Evolutionary conservation across 1,140 invertebrate genomes (phyloP).

Genomic region (Macrosteles quadrilineatus): DNA sequence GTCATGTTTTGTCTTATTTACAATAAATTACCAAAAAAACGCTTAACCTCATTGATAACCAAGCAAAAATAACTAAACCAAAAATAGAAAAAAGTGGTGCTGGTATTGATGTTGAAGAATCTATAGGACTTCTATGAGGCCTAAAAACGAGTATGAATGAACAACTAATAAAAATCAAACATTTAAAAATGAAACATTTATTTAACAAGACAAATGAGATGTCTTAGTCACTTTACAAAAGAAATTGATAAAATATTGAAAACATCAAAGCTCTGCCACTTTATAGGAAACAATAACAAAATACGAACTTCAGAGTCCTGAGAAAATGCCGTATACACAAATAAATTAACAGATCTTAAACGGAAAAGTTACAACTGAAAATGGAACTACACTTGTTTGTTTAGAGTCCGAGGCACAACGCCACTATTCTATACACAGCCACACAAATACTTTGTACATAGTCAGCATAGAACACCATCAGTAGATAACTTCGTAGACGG

Average conservation of each 20-base stretch:
- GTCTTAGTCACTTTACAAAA: slow-evolving; percentile 9
- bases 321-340: slow-evolving; percentile 16
- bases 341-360: slow-evolving; percentile 25
- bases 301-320: background rate
- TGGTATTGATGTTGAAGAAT: too few relatives aligned
- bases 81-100: too few relatives aligned
- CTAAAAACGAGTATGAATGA: too few relatives aligned
- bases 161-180: too few relatives aligned
- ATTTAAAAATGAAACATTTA: slow-evolving; percentile 22
- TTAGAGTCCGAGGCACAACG: slow-evolving; percentile 12
- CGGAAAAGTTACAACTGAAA: background rate
- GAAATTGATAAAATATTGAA: slow-evolving; percentile 7
- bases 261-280: slow-evolving; percentile 12
- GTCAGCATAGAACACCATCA: slow-evolving; percentile 46
- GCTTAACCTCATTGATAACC: too few relatives aligned
- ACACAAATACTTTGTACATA: slow-evolving; percentile 30
- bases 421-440: slow-evolving; percentile 26
- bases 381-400: slow-evolving; percentile 1
- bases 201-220: slow-evolving; percentile 24
- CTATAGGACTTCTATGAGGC: too few relatives aligned
- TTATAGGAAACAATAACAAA: slow-evolving; percentile 2
- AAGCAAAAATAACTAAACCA: too few relatives aligned
- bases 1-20: too few relatives aligned
- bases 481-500: slow-evolving; percentile 97
- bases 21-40: too few relatives aligned